These are phyloP conservation scores for Accipiter virgatus DNA, from an alignment of 2,113 vertebrate species.

Conservation along the genomic window DNA sequence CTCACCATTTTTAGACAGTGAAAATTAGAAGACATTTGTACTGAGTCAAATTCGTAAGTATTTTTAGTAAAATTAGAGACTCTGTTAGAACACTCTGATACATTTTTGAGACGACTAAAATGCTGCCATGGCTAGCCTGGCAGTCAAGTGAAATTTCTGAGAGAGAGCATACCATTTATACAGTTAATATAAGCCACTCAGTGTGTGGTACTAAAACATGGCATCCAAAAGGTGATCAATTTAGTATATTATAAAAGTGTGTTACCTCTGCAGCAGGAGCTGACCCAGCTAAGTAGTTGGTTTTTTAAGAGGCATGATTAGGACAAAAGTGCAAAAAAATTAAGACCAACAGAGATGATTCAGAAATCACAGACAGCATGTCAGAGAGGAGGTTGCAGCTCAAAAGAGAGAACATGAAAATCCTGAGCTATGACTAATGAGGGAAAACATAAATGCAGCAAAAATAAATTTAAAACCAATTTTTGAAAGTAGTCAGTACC, in stretches of 20 bases:
- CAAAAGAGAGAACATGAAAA: background rate
- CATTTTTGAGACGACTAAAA: background rate
- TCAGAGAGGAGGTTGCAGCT: background rate
- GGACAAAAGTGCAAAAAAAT: background rate
- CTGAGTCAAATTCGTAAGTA: background rate
- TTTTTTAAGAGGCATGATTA: background rate
- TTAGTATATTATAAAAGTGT: background rate
- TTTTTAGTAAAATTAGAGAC: constrained; percentile 18
- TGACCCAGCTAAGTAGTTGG: background rate
- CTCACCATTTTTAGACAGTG: background rate
- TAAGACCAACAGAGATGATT: background rate
- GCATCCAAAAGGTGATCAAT: background rate
- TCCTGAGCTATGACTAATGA: background rate
- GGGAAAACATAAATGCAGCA: background rate
- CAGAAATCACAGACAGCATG: background rate
- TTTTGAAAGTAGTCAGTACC: background rate
- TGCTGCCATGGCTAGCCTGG: background rate
- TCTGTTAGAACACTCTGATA: background rate
- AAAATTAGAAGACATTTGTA: background rate
- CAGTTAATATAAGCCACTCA: background rate
- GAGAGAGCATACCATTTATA: background rate
- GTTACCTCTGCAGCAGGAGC: background rate
- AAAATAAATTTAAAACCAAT: background rate
- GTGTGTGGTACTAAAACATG: background rate
- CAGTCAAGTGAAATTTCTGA: background rate